Evolutionary conservation across 2,797 vertebrate species (phyloP).

Genomic region (Amblyraja radiata): DNA sequence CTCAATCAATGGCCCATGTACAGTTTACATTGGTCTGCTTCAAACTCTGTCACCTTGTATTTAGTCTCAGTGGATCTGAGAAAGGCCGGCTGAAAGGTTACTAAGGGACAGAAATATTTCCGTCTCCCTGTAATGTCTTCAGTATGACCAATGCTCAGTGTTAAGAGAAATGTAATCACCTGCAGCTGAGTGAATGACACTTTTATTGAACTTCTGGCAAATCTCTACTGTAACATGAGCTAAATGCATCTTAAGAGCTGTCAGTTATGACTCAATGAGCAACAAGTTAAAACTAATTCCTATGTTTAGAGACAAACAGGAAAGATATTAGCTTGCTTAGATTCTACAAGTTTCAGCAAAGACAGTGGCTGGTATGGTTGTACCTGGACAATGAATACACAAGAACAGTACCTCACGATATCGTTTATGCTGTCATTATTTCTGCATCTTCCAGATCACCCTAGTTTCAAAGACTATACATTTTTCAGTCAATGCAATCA

Average conservation of each 20-base stretch:
- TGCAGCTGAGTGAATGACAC: conserved; percentile 61
- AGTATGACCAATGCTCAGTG: conserved; percentile 48
- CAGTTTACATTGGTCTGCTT: conserved; percentile 25
- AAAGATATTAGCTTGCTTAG: background rate
- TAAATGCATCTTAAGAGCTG: conserved; percentile 44
- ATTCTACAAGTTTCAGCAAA: background rate
- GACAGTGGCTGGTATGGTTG: background rate
- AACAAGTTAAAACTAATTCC: conserved; percentile 21
- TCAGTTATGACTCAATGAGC: background rate
- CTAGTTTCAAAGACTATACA: background rate
- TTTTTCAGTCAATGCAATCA: background rate
- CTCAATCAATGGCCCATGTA: conserved; percentile 29
- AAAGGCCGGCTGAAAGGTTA: conserved; percentile 51
- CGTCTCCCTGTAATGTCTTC: conserved; percentile 37
- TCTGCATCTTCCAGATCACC: background rate
- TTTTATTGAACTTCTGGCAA: conserved; percentile 64
- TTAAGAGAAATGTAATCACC: conserved; percentile 55
- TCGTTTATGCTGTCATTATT: background rate
- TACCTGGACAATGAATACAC: background rate
- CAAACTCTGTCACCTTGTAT: conserved; percentile 60
- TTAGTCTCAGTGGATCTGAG: conserved; percentile 64
- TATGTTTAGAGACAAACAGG: background rate
- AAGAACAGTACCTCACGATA: background rate
- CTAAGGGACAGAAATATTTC: conserved; percentile 36
- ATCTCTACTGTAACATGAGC: conserved; percentile 46